phyloP scores from a whole-genome alignment of 2,888 invertebrate species.

The Drosophila nr. fundita region DNA sequence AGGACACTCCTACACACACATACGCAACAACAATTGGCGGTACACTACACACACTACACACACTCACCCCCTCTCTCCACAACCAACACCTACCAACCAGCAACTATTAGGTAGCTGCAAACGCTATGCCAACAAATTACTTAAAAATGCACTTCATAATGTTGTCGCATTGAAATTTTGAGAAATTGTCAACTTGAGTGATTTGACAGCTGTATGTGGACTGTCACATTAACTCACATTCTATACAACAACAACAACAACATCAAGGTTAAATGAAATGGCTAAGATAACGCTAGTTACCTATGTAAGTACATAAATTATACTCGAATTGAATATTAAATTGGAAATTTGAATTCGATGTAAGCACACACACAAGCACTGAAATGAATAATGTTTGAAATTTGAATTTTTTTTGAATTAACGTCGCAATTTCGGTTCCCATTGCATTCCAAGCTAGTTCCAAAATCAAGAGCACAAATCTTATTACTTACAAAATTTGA shows the following conservation, averaged over 20 bases:
- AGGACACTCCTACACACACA: not conserved
- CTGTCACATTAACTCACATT: constrained; percentile 1
- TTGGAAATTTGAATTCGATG: not conserved
- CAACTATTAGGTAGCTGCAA: not conserved
- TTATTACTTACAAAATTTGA: not conserved
- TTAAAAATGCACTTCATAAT: constrained; percentile 46
- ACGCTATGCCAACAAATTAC: constrained; percentile 38
- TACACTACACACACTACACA: not conserved
- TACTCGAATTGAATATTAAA: not conserved
- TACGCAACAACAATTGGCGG: constrained; percentile 26
- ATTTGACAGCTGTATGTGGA: constrained; percentile 6
- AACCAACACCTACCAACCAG: not conserved
- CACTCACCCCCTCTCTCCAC: too few species aligned
- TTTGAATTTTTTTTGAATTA: not conserved
- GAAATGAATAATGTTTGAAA: not conserved
- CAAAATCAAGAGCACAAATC: not conserved
- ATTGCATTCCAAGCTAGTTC: not conserved
- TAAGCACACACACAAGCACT: not conserved
- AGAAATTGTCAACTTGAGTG: constrained; percentile 17
- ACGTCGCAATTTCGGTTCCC: not conserved
- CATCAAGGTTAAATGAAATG: not conserved
- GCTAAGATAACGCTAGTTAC: not conserved
- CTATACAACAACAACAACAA: not conserved
- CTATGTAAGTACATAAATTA: not conserved
- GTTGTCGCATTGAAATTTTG: constrained; percentile 30